Evolutionary conservation across 2,113 vertebrate genomes (phyloP), one percentile per base, ranked within the genome.

Genomic region (Panthera uncia): DNA sequence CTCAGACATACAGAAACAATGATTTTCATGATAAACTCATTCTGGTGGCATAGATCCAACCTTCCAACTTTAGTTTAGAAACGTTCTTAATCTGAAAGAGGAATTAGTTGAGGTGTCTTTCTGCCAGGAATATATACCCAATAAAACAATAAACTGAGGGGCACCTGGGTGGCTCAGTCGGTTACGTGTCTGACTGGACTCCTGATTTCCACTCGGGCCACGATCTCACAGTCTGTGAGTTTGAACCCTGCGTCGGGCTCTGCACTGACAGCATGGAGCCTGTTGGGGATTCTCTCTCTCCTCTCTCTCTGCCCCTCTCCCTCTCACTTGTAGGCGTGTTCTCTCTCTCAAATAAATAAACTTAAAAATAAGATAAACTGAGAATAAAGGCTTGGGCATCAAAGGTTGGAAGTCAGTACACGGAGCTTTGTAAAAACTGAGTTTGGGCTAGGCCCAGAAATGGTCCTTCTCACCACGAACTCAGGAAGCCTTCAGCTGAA

Each of bases 81-180:
- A 36, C 6, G 19, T 71, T 66, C 31, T 38, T 23, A 84, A n/a
- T 66, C 33, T 73, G 5, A 84, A 90, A 94, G 41, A 91, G 23
- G 73, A 89, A 83, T 95, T 38, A 79, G 52, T 33, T 81, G 76
- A 80, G 81, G 41, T 33, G 36, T 83, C 69, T 69, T 87, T 89
- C 74, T 81, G 61, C 50, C 82, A 71, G 93, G 33, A 95, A 4
- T 61, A 29, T 13, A 61, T 27, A 48, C 31, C 65, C 78, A 57
- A 23, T 27, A 86, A 97, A 91, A 63, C 14, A 23, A 80, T 23
- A 93, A 11, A 65, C 38, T 27, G 25, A 27, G 73, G 21, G 57
- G 57, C 2, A 21, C 57, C 57, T 61, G 57, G 57, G 21, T 23
- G 57, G 57, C 57, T 61, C 57, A 61, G 57, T 61, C 21, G 57